Conservation (phyloP, 2,113 vertebrate species). For the Myrmecobius fasciatus region DNA sequence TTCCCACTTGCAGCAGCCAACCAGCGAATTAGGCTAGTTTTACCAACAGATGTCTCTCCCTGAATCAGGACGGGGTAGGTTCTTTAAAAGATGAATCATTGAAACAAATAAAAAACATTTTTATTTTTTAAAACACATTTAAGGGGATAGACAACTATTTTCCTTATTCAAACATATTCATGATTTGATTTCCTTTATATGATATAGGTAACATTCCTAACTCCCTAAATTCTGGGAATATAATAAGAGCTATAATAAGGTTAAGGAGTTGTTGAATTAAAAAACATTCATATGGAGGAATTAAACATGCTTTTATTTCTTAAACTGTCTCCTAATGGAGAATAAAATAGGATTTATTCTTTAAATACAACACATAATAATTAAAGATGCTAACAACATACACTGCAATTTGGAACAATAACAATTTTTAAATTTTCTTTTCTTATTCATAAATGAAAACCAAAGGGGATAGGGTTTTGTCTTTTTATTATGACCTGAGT, state of each 20-base stretch:
- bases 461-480: neutral
- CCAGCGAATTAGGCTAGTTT: constrained; percentile 97
- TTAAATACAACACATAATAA: neutral
- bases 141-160: neutral
- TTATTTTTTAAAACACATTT: neutral
- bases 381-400: neutral
- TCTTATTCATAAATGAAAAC: neutral
- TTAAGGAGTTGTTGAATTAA: neutral
- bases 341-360: neutral
- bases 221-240: neutral
- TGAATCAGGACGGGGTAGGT: constrained; percentile 95
- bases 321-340: neutral
- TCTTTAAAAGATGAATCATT: constrained; percentile 81
- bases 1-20: constrained; percentile 94
- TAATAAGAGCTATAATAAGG: neutral
- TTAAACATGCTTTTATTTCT: neutral
- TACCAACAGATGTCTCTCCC: constrained; percentile 97
- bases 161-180: neutral
- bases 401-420: neutral
- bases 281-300: neutral
- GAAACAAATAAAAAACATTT: neutral
- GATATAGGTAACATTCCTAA: neutral
- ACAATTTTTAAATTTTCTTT: neutral
- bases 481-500: neutral
- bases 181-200: neutral